phyloP scores from a whole-genome alignment of 2,888 invertebrate genomes.

The Agriotes lineatus region DNA sequence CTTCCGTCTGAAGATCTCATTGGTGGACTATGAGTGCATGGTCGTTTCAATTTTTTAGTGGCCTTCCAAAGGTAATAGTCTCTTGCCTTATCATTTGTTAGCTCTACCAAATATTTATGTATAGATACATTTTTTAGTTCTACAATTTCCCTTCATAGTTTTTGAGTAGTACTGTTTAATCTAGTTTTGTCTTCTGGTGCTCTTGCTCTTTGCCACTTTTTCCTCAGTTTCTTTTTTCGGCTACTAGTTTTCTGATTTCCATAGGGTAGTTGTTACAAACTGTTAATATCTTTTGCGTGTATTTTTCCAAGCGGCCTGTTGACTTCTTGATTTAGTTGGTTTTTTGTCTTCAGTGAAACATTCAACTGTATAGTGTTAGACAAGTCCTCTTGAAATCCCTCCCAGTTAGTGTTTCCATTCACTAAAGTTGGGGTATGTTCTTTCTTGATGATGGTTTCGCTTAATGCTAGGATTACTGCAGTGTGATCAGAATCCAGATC shows the following conservation, averaged over 20 bases:
- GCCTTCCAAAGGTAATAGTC: conserved; percentile 6
- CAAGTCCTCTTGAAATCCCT: conserved; percentile 10
- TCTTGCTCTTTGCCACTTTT: conserved; percentile 15
- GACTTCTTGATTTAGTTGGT: conserved; percentile 6
- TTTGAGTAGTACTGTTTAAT: conserved; percentile 32
- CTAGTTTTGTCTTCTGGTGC: conserved; percentile 38
- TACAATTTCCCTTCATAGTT: conserved; percentile 21
- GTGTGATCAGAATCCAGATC: conserved; percentile 6
- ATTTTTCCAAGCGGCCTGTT: background rate
- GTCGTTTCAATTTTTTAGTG: conserved; percentile 11
- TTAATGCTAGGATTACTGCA: conserved; percentile 33
- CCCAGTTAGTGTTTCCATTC: no score
- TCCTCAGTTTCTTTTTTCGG: conserved; percentile 11
- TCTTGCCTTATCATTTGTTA: conserved; percentile 1
- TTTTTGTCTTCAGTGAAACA: conserved; percentile 10
- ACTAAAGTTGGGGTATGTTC: no score
- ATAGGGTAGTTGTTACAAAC: background rate
- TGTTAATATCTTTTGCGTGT: conserved; percentile 15
- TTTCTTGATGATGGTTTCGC: conserved; percentile 28
- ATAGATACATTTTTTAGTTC: conserved; percentile 18
- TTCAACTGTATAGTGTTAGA: conserved; percentile 8
- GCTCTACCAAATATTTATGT: conserved; percentile 8
- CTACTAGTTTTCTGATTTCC: conserved; percentile 9
- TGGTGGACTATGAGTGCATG: background rate
- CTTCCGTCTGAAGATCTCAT: conserved; percentile 6